Percentiles rank a stretch among this genome's conserved stretches.
phyloP scores from a whole-genome alignment of 2,797 vertebrate species.

The Trichosurus vulpecula region DNA sequence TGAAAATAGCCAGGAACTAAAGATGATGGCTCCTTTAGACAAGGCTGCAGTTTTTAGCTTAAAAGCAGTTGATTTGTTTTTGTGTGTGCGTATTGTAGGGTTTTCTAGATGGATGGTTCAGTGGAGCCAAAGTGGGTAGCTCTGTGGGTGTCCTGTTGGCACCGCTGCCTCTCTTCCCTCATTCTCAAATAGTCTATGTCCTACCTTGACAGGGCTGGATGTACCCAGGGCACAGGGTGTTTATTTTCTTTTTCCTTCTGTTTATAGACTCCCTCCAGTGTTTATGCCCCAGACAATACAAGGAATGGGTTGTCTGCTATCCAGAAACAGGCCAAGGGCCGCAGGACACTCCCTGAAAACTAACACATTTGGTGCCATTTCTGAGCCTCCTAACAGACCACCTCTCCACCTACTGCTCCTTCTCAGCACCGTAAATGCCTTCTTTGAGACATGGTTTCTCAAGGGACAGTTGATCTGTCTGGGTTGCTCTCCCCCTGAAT shows the following conservation, averaged over 20 bases:
- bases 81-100: neutral
- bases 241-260: neutral
- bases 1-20: neutral
- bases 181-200: slow-evolving; percentile 36
- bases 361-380: slow-evolving; percentile 10
- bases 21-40: neutral
- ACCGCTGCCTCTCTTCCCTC: neutral
- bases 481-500: slow-evolving; percentile 20
- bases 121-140: neutral
- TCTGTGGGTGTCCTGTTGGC: slow-evolving; percentile 30
- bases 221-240: slow-evolving; percentile 15
- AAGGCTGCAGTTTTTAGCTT: slow-evolving; percentile 21
- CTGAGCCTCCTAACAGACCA: neutral
- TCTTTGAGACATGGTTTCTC: neutral
- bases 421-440: slow-evolving; percentile 29
- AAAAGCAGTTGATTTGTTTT: neutral
- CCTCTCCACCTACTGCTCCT: neutral
- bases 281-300: slow-evolving; percentile 16
- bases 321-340: neutral
- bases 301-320: neutral
- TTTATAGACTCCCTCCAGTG: neutral
- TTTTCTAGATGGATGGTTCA: neutral
- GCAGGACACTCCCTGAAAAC: slow-evolving; percentile 36
- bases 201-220: neutral
- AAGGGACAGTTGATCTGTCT: neutral